phyloP scores from a whole-genome alignment of 1,140 invertebrate genomes.

The Pachyrhynchus sulphureomaculatus region DNA sequence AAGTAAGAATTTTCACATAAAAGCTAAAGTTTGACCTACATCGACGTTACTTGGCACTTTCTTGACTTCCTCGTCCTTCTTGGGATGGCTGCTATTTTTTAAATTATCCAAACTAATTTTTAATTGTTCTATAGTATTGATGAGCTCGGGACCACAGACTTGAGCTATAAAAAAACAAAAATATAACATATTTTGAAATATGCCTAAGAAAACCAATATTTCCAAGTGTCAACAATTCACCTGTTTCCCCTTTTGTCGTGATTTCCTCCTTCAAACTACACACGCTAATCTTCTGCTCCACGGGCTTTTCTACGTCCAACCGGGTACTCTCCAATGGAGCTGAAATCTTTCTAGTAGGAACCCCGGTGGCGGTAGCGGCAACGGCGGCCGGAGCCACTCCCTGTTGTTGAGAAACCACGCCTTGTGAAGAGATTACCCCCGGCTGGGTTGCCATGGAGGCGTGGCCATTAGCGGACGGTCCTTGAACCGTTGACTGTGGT shows the following conservation, averaged over 20 bases:
- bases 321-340: slow-evolving; percentile 37
- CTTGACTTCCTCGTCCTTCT: slow-evolving; percentile 45
- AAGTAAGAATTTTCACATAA: neutral
- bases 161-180: slow-evolving; percentile 7
- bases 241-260: slow-evolving; percentile 30
- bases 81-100: slow-evolving; percentile 52
- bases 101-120: slow-evolving; percentile 59
- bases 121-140: slow-evolving; percentile 57
- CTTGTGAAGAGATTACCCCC: neutral
- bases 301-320: slow-evolving; percentile 33
- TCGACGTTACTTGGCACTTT: slow-evolving; percentile 32
- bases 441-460: neutral
- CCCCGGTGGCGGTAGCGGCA: neutral
- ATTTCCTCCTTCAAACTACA: slow-evolving; percentile 40
- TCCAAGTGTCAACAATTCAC: neutral
- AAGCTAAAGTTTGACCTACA: neutral
- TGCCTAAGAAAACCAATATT: neutral
- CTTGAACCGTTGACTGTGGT: neutral
- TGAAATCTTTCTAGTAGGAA: slow-evolving; percentile 35
- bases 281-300: slow-evolving; percentile 41
- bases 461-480: neutral
- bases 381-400: neutral
- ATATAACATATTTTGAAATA: neutral
- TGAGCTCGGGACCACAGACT: slow-evolving; percentile 51
- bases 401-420: neutral